These are phyloP conservation scores for Phasianus colchicus DNA, from an alignment of 2,113 vertebrate genomes.

Conservation along the genomic window DNA sequence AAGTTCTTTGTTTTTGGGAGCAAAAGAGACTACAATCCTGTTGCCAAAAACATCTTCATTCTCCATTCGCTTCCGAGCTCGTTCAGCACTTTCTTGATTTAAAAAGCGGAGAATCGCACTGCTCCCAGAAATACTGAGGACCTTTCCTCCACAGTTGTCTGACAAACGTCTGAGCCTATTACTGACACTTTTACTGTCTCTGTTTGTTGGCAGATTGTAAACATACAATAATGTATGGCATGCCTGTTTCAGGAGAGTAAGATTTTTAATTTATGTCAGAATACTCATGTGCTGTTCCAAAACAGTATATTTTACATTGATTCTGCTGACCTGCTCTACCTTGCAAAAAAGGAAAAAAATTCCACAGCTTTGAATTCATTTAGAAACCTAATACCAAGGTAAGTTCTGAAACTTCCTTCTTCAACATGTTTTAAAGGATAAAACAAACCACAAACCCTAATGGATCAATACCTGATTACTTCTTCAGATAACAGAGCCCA, in stretches of 20 bases:
- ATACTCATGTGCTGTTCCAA: background rate
- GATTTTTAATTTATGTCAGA: background rate
- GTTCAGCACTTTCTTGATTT: constrained; percentile 89
- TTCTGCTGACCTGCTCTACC: background rate
- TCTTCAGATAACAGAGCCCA: background rate
- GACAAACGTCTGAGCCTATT: constrained; percentile 94
- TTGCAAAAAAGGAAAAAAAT: background rate
- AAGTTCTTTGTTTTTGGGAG: constrained; percentile 82
- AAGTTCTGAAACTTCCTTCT: background rate
- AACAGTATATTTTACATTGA: background rate
- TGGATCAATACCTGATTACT: background rate
- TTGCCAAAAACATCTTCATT: constrained; percentile 97
- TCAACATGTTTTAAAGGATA: background rate
- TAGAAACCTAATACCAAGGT: background rate
- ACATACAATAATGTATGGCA: constrained; percentile 95
- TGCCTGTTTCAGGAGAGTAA: constrained; percentile 76
- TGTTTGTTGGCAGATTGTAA: constrained; percentile 94
- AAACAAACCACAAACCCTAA: background rate
- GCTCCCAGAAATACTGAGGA: constrained; percentile 90
- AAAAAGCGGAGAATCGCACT: constrained; percentile 92
- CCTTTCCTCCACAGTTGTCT: constrained; percentile 97
- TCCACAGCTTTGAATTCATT: background rate
- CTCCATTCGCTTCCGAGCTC: constrained; percentile 96
- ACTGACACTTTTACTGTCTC: constrained; percentile 92
- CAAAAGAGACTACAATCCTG: constrained; percentile 90